These are phyloP conservation scores for Eurytoma adleriae DNA, from an alignment of 2,888 invertebrate genomes.

Conservation along the genomic window DNA sequence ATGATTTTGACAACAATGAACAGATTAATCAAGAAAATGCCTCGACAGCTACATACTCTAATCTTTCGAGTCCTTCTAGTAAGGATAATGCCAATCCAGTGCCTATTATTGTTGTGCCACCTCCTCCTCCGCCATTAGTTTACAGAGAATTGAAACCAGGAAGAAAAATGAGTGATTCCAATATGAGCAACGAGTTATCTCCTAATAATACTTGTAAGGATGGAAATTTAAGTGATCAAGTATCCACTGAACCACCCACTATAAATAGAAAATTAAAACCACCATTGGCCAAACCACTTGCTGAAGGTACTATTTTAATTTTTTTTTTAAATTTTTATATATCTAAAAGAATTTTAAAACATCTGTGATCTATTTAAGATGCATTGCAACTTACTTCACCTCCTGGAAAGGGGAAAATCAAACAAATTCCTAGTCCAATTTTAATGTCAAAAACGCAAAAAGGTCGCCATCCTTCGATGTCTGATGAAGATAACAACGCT, in stretches of 20 bases:
- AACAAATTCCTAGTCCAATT: slow-evolving; percentile 79
- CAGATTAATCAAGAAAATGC: slow-evolving; percentile 60
- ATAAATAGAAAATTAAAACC: slow-evolving; percentile 84
- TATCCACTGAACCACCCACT: slow-evolving; percentile 81
- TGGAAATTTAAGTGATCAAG: slow-evolving; percentile 70
- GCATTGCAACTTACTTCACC: slow-evolving; percentile 74
- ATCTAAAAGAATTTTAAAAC: neutral
- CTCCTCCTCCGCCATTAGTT: slow-evolving; percentile 79
- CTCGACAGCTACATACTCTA: slow-evolving; percentile 79
- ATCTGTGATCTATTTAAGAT: slow-evolving; percentile 61
- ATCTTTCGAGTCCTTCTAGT: slow-evolving; percentile 78
- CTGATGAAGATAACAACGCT: slow-evolving; percentile 76
- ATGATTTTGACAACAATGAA: slow-evolving; percentile 77
- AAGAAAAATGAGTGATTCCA: slow-evolving; percentile 73
- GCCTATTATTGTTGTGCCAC: slow-evolving; percentile 77
- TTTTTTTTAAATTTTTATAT: neutral
- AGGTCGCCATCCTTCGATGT: slow-evolving; percentile 72
- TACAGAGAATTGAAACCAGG: slow-evolving; percentile 80
- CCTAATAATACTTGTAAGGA: slow-evolving; percentile 66
- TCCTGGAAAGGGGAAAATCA: slow-evolving; percentile 74
- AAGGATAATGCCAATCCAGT: slow-evolving; percentile 76
- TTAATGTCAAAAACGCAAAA: slow-evolving; percentile 71
- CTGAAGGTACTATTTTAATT: slow-evolving; percentile 65
- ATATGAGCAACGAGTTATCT: slow-evolving; percentile 75
- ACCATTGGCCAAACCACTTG: slow-evolving; percentile 38